Evolutionary conservation across 2,888 invertebrate species (phyloP).

Genomic region (Ophion costatus): DNA sequence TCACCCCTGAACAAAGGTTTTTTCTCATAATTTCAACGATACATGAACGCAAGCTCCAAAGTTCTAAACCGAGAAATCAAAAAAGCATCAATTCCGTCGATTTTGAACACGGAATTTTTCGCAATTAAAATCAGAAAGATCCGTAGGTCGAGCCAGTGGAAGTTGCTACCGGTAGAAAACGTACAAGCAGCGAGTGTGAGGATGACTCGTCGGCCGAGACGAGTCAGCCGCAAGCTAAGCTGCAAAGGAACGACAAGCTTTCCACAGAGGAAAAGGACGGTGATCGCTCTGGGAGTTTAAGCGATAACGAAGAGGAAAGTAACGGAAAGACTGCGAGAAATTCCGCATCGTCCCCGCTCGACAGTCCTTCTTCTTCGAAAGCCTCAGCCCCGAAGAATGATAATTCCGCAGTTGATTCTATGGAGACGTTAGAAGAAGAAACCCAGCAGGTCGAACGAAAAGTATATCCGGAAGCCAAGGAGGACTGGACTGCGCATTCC

Average conservation of each 20-base stretch:
- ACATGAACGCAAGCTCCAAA: no score
- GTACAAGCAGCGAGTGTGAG: slow-evolving; percentile 51
- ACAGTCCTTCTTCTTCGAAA: slow-evolving; percentile 3
- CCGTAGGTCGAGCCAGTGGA: neutral
- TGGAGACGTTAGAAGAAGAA: slow-evolving; percentile 1
- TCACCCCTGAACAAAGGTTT: no score
- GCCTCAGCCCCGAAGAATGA: neutral
- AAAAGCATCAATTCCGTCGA: neutral
- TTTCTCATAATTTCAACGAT: no score
- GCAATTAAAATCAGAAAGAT: slow-evolving; percentile 5
- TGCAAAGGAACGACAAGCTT: slow-evolving; percentile 42
- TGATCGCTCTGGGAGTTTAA: slow-evolving; percentile 62
- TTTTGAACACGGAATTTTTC: neutral
- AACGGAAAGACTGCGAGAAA: slow-evolving; percentile 20
- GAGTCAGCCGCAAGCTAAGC: slow-evolving; percentile 32
- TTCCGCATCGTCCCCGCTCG: neutral
- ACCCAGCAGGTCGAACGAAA: slow-evolving; percentile 31
- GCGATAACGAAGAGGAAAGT: slow-evolving; percentile 13
- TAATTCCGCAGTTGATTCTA: neutral
- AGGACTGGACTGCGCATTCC: slow-evolving; percentile 3
- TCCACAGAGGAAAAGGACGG: slow-evolving; percentile 50
- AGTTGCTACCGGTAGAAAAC: slow-evolving; percentile 35
- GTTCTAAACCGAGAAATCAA: neutral
- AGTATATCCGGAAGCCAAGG: slow-evolving; percentile 18
- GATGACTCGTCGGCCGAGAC: slow-evolving; percentile 20